These are phyloP conservation scores for Micromussa lordhowensis DNA, from an alignment of 92 coral and sea anemone genomes.

Conservation along the genomic window DNA sequence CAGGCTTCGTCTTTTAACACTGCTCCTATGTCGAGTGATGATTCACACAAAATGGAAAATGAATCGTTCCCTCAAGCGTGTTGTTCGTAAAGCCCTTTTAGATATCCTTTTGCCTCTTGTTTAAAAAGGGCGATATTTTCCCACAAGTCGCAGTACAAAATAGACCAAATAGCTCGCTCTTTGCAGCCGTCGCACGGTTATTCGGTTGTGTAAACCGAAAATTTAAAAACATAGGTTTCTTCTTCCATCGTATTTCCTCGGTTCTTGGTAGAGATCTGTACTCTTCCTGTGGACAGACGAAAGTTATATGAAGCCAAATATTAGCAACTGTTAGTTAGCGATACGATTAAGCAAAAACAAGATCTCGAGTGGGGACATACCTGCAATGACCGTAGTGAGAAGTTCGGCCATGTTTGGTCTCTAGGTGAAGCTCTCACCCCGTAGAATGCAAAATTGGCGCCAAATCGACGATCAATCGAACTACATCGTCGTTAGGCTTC, in stretches of 20 bases:
- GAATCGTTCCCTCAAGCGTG: no score
- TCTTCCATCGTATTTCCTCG: background rate
- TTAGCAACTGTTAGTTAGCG: background rate
- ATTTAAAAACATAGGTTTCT: conserved; percentile 10
- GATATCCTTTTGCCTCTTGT: no score
- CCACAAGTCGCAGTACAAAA: no score
- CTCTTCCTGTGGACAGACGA: background rate
- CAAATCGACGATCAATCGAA: background rate
- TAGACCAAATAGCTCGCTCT: no score
- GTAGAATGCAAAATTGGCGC: background rate
- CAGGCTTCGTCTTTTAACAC: no score
- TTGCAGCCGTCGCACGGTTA: background rate
- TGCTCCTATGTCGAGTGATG: no score
- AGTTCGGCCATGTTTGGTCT: background rate
- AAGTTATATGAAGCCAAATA: background rate
- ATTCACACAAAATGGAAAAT: no score
- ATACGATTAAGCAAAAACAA: background rate
- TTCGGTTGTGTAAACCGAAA: background rate
- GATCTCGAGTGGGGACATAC: background rate
- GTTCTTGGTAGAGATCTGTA: background rate
- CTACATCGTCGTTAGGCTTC: background rate
- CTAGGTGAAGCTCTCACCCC: background rate
- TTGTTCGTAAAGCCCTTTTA: no score
- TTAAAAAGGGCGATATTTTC: no score
- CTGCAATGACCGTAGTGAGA: background rate